Percentiles rank a stretch among this genome's conserved stretches.
These are phyloP conservation scores for Esox masquinongy DNA, from an alignment of 2,797 vertebrate species.

Conservation along the genomic window DNA sequence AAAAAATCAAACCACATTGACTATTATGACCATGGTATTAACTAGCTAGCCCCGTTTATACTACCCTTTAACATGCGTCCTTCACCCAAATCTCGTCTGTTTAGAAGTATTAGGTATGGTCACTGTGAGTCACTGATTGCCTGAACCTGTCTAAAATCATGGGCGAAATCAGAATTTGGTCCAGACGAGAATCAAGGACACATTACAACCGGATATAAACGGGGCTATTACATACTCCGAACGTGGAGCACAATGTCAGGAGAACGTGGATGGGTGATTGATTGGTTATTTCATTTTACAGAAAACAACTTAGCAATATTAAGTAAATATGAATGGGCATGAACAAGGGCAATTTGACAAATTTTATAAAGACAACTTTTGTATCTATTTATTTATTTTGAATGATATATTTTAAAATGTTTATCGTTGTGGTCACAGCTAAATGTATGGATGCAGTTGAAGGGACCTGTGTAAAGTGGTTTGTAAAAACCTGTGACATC, in stretches of 20 bases:
- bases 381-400: conserved; percentile 66
- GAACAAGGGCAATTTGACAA: conserved; percentile 22
- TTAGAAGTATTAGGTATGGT: too few species aligned
- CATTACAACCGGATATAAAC: too few species aligned
- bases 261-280: conserved; percentile 7
- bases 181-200: too few species aligned
- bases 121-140: too few species aligned
- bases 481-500: conserved; percentile 51
- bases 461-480: conserved; percentile 67
- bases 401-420: conserved; percentile 44
- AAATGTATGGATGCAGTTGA: conserved; percentile 56
- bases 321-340: conserved; percentile 17
- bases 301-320: conserved; percentile 1
- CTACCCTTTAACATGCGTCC: too few species aligned
- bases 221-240: too few species aligned
- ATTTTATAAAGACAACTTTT: conserved; percentile 36
- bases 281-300: conserved; percentile 17
- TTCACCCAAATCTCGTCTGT: too few species aligned
- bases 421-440: conserved; percentile 37
- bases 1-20: not conserved
- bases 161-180: too few species aligned
- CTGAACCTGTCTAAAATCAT: too few species aligned
- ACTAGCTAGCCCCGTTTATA: not conserved
- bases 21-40: not conserved
- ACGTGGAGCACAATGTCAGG: not conserved